Evolutionary conservation across 2,888 invertebrate species (phyloP).

Genomic region (Serripes groenlandicus): DNA sequence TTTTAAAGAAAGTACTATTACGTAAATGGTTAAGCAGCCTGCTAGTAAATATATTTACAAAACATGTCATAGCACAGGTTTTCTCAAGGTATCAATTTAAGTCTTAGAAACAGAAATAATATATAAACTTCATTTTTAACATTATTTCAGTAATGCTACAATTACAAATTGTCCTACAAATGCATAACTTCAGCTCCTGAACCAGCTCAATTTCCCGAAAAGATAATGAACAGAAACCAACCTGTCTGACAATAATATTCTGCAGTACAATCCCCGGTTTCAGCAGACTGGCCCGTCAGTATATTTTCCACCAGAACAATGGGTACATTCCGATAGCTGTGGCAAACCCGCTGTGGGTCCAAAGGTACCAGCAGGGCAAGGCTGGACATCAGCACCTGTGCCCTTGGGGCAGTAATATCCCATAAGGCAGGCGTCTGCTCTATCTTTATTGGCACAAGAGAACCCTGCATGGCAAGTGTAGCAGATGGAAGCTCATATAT

Average conservation of each 20-base stretch:
- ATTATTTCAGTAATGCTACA: no score
- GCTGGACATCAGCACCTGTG: constrained; percentile 83
- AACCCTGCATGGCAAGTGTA: constrained; percentile 84
- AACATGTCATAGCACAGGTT: no score
- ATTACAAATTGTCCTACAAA: no score
- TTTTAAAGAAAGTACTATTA: no score
- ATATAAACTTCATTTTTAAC: no score
- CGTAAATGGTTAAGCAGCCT: no score
- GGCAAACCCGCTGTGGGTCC: constrained; percentile 78
- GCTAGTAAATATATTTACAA: no score
- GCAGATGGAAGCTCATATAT: constrained; percentile 81
- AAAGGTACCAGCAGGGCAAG: constrained; percentile 84
- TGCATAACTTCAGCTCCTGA: no score
- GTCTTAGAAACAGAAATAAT: no score
- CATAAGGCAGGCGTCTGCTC: constrained; percentile 81
- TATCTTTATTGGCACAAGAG: constrained; percentile 81
- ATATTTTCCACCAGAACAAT: constrained; percentile 84
- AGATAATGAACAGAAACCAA: no score
- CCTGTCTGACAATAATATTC: constrained; percentile 84
- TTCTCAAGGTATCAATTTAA: no score
- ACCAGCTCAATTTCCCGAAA: no score
- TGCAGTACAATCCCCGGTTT: constrained; percentile 78
- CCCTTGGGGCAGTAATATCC: constrained; percentile 83
- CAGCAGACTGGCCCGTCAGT: constrained; percentile 72
- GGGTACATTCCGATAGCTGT: constrained; percentile 79